Evolutionary conservation across 2,797 vertebrate species (phyloP).

Genomic region (Nothura maculosa): DNA sequence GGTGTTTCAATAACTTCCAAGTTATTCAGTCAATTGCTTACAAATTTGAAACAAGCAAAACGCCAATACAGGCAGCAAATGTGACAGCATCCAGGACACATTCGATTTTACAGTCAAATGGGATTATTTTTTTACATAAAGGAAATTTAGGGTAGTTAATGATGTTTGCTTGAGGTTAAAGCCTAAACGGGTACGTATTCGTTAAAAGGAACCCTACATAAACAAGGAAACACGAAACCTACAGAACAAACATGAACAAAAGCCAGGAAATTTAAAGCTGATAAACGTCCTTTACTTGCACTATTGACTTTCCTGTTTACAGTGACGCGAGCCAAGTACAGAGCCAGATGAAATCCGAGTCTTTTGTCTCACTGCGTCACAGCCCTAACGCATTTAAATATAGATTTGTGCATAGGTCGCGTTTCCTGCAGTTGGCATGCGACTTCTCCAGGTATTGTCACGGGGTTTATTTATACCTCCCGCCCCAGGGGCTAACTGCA

Average conservation of each 20-base stretch:
- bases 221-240: constrained; percentile 42
- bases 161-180: background rate
- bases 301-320: constrained; percentile 32
- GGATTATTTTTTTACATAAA: background rate
- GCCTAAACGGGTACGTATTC: background rate
- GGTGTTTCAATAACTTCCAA: background rate
- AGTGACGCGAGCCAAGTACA: background rate
- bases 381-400: background rate
- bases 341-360: background rate
- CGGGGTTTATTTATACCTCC: background rate
- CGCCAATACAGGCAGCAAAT: fast-evolving
- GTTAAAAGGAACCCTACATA: constrained; percentile 39
- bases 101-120: fast-evolving
- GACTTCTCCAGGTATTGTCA: background rate
- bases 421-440: background rate
- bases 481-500: background rate
- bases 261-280: constrained; percentile 19
- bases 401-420: background rate
- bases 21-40: background rate
- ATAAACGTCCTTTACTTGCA: background rate
- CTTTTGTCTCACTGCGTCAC: background rate
- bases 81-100: background rate
- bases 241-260: constrained; percentile 12
- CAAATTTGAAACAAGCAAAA: background rate
- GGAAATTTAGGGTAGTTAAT: no score